Percentiles rank a stretch among this genome's conserved stretches.
phyloP scores from a whole-genome alignment of 2,113 vertebrate species.

The Cebidichthys violaceus region DNA sequence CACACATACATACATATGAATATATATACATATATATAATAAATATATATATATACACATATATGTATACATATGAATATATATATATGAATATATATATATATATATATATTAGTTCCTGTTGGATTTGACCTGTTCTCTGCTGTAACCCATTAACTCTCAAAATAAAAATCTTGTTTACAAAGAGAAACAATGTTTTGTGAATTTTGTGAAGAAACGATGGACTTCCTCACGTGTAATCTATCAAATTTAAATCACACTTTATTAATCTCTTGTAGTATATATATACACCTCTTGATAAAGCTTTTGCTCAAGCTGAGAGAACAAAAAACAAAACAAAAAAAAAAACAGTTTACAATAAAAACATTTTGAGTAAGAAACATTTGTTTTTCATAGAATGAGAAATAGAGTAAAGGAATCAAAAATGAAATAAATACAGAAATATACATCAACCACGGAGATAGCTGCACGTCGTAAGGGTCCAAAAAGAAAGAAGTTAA shows the following conservation, averaged over 20 bases:
- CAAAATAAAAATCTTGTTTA: slow-evolving; percentile 52
- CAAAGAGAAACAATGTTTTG: neutral
- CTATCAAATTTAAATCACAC: slow-evolving; percentile 21
- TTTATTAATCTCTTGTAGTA: slow-evolving; percentile 46
- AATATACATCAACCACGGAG: slow-evolving; percentile 15
- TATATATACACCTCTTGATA: slow-evolving; percentile 35
- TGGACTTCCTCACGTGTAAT: neutral
- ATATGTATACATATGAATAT: too few relatives aligned
- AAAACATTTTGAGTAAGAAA: slow-evolving; percentile 34
- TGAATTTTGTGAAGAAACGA: neutral
- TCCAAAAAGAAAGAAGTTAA: slow-evolving; percentile 25
- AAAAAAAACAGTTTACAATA: slow-evolving; percentile 12
- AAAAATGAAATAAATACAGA: slow-evolving; percentile 59
- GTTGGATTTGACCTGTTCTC: slow-evolving; percentile 53
- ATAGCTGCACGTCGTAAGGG: neutral
- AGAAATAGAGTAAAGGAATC: slow-evolving; percentile 6
- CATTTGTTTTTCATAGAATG: neutral
- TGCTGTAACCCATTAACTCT: slow-evolving; percentile 68
- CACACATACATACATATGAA: too few relatives aligned
- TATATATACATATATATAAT: too few relatives aligned
- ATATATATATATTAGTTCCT: slow-evolving; percentile 53
- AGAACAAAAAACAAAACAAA: slow-evolving; percentile 32
- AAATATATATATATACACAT: too few relatives aligned
- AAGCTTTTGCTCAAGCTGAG: slow-evolving; percentile 16
- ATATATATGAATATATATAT: slow-evolving; percentile 68